A percentile compares a stretch with the other conserved stretches of the same genome.
Conservation (phyloP, 2,888 invertebrate species). For the Gortyna flavago region DNA sequence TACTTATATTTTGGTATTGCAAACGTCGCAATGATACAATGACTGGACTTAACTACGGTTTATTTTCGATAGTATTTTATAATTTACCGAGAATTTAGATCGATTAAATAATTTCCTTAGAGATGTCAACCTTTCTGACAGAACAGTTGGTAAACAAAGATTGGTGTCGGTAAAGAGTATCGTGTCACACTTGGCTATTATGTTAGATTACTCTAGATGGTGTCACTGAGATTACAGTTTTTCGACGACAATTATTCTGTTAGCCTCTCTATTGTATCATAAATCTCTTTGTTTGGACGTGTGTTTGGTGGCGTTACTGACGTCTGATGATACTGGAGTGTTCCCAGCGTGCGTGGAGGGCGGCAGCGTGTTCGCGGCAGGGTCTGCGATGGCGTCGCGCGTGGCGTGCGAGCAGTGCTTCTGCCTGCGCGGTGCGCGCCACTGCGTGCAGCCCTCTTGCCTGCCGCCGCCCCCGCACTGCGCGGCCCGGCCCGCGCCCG, state of each 20-base stretch:
- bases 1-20: neutral
- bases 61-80: neutral
- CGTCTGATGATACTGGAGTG: slow-evolving; percentile 72
- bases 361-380: slow-evolving; percentile 93
- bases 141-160: neutral
- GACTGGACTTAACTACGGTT: neutral
- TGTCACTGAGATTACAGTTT: neutral
- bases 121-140: neutral
- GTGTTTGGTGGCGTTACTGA: slow-evolving; percentile 42
- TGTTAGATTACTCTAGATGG: neutral
- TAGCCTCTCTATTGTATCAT: neutral
- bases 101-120: neutral
- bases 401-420: slow-evolving; percentile 96
- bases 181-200: neutral
- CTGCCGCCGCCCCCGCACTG: slow-evolving; percentile 94
- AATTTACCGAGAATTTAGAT: neutral
- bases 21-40: neutral
- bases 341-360: slow-evolving; percentile 92
- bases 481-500: slow-evolving; percentile 90
- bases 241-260: neutral
- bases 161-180: neutral
- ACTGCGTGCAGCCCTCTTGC: slow-evolving; percentile 95
- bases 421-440: slow-evolving; percentile 93
- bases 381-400: slow-evolving; percentile 95
- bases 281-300: neutral